phyloP scores from a whole-genome alignment of 2,113 vertebrate genomes.

The Hypomesus transpacificus region DNA sequence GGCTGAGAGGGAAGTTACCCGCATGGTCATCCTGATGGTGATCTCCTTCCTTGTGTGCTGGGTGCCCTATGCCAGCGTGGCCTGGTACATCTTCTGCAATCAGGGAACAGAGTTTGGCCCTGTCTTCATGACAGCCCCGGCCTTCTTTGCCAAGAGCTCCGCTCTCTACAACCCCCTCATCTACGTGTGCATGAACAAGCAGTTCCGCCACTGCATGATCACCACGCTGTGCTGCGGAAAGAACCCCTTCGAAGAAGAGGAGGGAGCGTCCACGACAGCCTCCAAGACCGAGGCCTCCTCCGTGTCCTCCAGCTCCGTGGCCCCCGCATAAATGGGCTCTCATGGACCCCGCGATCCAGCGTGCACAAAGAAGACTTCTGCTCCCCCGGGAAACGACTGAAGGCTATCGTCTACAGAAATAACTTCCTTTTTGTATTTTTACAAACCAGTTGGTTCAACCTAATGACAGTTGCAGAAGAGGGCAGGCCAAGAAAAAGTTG shows the following conservation, averaged over 20 bases:
- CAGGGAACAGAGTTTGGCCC: slow-evolving; percentile 88
- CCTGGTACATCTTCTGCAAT: slow-evolving; percentile 89
- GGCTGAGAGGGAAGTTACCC: slow-evolving; percentile 93
- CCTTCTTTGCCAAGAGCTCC: slow-evolving; percentile 93
- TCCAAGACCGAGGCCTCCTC: slow-evolving; percentile 92
- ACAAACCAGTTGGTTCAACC: slow-evolving; percentile 67
- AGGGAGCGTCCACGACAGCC: slow-evolving; percentile 78
- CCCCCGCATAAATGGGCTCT: slow-evolving; percentile 79
- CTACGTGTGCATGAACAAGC: slow-evolving; percentile 97
- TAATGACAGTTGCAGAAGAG: slow-evolving; percentile 72
- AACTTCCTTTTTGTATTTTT: slow-evolving; percentile 70
- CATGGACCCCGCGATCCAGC: slow-evolving; percentile 33
- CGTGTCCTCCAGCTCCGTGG: slow-evolving; percentile 89
- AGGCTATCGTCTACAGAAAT: slow-evolving; percentile 67
- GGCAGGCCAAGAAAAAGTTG: slow-evolving; percentile 67
- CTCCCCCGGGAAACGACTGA: slow-evolving; percentile 68
- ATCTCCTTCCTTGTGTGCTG: slow-evolving; percentile 86
- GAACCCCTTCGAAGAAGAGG: slow-evolving; percentile 87
- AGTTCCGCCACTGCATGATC: slow-evolving; percentile 98
- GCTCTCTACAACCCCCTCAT: slow-evolving; percentile 93
- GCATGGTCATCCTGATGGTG: slow-evolving; percentile 96
- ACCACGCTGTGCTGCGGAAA: slow-evolving; percentile 96
- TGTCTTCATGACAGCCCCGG: slow-evolving; percentile 89
- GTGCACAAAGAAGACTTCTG: slow-evolving; percentile 66
- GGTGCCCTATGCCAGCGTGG: slow-evolving; percentile 83